A percentile compares a stretch with the other conserved stretches of the same genome.
Evolutionary conservation across 2,888 invertebrate species (phyloP).

Genomic region (Clepsis dumicolana): DNA sequence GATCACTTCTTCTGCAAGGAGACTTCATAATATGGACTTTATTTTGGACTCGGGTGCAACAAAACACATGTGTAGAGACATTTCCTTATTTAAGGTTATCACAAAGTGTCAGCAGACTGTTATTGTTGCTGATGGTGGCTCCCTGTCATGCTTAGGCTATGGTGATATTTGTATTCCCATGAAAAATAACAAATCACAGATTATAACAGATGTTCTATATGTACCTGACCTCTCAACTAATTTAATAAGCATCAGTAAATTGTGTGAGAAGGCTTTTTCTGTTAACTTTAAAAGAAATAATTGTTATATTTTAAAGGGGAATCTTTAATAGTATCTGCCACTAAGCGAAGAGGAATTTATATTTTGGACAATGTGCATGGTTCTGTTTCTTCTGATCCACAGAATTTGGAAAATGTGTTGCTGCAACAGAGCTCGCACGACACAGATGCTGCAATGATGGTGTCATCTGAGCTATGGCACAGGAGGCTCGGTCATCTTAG

Average conservation of each 20-base stretch:
- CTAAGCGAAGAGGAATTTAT: conserved; percentile 14
- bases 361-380: conserved; percentile 14
- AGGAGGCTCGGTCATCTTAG: conserved; percentile 38
- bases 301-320: conserved; percentile 6
- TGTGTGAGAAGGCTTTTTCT: conserved; percentile 35
- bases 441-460: conserved; percentile 1
- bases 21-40: no score
- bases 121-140: conserved; percentile 8
- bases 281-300: conserved; percentile 22
- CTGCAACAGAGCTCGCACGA: conserved; percentile 4
- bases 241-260: conserved; percentile 39
- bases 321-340: background rate
- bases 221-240: conserved; percentile 41
- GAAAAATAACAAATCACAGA: conserved; percentile 10
- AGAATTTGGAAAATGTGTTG: background rate
- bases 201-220: no score
- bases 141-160: background rate
- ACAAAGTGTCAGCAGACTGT: background rate
- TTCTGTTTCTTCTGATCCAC: conserved; percentile 1
- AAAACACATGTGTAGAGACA: conserved; percentile 6
- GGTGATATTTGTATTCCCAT: conserved; percentile 9
- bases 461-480: conserved; percentile 35
- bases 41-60: no score
- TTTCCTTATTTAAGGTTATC: background rate
- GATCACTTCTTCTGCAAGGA: background rate